Conservation (phyloP, 1,140 invertebrate genomes). For the Neodiprion pinetum region DNA sequence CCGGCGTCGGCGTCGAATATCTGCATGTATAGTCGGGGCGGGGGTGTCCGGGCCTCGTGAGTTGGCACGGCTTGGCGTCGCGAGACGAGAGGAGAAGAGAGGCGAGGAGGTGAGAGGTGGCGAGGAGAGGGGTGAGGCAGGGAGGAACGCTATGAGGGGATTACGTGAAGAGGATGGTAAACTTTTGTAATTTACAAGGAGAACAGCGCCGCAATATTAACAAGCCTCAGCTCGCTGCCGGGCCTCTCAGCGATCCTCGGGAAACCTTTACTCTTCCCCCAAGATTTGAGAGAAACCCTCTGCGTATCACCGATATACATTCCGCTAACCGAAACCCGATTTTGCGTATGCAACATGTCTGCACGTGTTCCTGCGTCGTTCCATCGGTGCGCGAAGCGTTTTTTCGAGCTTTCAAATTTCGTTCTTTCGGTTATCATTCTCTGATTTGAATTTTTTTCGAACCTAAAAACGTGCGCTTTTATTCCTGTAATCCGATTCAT, state of each 20-base stretch:
- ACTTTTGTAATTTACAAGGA: conserved; percentile 18
- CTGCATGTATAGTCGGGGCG: background rate
- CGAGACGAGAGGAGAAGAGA: background rate
- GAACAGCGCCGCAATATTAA: conserved; percentile 15
- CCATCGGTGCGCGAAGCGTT: no score
- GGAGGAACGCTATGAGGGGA: conserved; percentile 3
- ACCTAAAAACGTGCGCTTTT: no score
- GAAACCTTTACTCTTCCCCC: conserved; percentile 10
- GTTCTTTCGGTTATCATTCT: no score
- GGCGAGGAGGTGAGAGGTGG: background rate
- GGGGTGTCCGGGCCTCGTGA: background rate
- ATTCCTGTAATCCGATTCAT: no score
- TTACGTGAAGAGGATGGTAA: conserved; percentile 17
- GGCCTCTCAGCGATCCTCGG: background rate
- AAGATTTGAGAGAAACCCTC: background rate
- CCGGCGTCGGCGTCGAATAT: background rate
- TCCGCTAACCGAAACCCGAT: background rate
- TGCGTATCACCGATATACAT: background rate
- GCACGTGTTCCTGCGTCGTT: no score
- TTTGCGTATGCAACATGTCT: background rate
- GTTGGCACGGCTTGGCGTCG: background rate
- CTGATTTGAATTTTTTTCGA: no score
- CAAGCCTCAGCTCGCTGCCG: conserved; percentile 2
- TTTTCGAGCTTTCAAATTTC: no score
- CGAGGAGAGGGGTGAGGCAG: background rate